Conservation (phyloP, 92 coral and sea anemone species). For the Actinostola sp. region DNA sequence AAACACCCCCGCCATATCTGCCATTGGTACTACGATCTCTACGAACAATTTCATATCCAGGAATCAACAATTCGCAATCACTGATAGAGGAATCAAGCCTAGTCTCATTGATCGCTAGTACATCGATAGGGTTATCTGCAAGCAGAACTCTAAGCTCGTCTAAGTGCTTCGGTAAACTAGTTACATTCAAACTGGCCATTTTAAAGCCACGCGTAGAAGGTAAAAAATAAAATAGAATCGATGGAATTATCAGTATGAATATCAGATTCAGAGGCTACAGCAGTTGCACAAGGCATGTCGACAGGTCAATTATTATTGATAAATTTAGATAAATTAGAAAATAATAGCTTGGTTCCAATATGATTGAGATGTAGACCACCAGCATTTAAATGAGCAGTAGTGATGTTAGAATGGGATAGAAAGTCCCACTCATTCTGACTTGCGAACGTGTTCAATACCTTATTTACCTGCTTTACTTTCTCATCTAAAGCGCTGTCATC, state of each 20-base stretch:
- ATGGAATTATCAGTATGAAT: too few species aligned
- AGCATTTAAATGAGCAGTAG: slow-evolving; percentile 7
- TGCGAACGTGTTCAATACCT: slow-evolving; percentile 5
- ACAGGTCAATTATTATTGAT: background rate
- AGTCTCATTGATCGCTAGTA: slow-evolving; percentile 22
- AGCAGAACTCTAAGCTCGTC: slow-evolving; percentile 40
- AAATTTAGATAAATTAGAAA: background rate
- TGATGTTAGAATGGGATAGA: slow-evolving; percentile 8
- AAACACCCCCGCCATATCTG: slow-evolving; percentile 10
- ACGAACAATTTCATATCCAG: slow-evolving; percentile 27
- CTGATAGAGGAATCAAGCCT: slow-evolving; percentile 23
- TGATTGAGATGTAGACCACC: slow-evolving; percentile 9
- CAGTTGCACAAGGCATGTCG: too few species aligned
- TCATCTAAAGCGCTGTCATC: slow-evolving; percentile 11
- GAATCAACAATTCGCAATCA: slow-evolving; percentile 19
- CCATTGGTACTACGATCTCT: slow-evolving; percentile 23
- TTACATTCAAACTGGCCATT: background rate
- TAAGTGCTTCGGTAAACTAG: slow-evolving; percentile 27
- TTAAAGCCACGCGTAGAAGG: slow-evolving; percentile 1
- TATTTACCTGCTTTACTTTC: slow-evolving; percentile 9
- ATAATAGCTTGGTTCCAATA: background rate
- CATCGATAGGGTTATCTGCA: slow-evolving; percentile 18
- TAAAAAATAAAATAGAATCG: background rate
- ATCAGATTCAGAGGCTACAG: background rate
- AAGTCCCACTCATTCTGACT: slow-evolving; percentile 12